These are phyloP conservation scores for Rhaphigaster nebulosa DNA, from an alignment of 2,888 invertebrate genomes.

Conservation along the genomic window DNA sequence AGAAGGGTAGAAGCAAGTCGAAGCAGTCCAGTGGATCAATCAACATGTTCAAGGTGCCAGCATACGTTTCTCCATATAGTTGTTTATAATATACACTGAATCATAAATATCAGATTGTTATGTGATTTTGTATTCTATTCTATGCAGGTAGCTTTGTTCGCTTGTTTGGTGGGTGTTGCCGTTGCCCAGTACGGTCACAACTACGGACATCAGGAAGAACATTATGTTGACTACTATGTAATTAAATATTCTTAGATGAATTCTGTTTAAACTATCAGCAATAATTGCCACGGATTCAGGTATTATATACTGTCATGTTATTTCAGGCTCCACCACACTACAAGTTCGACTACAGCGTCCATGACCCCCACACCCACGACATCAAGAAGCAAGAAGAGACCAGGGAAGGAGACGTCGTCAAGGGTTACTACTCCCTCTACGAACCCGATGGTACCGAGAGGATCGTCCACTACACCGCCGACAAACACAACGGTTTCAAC, in stretches of 20 bases:
- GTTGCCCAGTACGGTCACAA: not conserved
- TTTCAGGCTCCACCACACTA: slow-evolving; percentile 58
- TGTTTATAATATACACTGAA: too few relatives aligned
- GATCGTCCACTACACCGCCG: slow-evolving; percentile 45
- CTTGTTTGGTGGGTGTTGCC: slow-evolving; percentile 14
- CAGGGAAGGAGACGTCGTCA: slow-evolving; percentile 30
- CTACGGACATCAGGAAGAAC: slow-evolving; percentile 57
- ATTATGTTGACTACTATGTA: slow-evolving; percentile 48
- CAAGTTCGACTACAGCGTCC: slow-evolving; percentile 60
- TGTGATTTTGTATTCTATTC: too few relatives aligned
- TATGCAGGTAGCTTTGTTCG: not conserved
- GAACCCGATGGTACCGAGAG: slow-evolving; percentile 40
- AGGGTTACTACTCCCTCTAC: slow-evolving; percentile 25
- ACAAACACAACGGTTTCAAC: slow-evolving; percentile 60
- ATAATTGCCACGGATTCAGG: too few relatives aligned
- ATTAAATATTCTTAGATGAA: not conserved
- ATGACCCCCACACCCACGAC: slow-evolving; percentile 58
- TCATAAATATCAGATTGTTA: too few relatives aligned
- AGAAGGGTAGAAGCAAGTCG: slow-evolving; percentile 32
- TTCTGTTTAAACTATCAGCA: too few relatives aligned
- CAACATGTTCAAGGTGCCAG: slow-evolving; percentile 21
- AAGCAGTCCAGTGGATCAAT: not conserved
- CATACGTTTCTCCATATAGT: not conserved
- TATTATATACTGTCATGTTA: not conserved
- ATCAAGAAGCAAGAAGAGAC: slow-evolving; percentile 61